Evolutionary conservation across 2,113 vertebrate genomes (phyloP), one percentile per base, ranked within the genome.

Genomic region (Cyprinus carpio): DNA sequence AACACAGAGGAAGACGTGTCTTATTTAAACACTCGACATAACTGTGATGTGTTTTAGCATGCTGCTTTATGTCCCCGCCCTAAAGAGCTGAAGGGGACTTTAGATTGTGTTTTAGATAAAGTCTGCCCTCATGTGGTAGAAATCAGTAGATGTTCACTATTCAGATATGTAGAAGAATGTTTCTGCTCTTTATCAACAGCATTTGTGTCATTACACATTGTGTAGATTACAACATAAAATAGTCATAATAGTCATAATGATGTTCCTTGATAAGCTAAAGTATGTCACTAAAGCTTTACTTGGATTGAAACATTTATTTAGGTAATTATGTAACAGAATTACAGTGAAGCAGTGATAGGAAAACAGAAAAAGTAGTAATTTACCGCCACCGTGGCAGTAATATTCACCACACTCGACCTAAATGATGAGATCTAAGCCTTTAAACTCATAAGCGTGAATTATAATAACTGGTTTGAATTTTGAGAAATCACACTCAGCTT

Each of bases 61-160:
- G 16, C 40, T 65, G 25, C 27, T 4, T 29, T 20, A 29, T 12
- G 8, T 25, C n/a, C 60, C 58, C 29, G n/a, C 78, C 60, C 37
- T 27, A 65, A 27, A 11, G 4, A 16, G 31, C 34, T 46, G 56
- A 25, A 43, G 13, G 3, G 23, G 56, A 64, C 7, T 64, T 18
- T 10, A 25, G 20, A 2, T 2, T 25, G 54, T 31, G 6, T 67
- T 34, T 34, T 34, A 20, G 29, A 34, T 4, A 12, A 23, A 43
- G 1, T 43, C 67, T 84, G 71, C 74, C 86, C 83, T 85, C 85
- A 62, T 31, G 79, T 86, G 72, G 29, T 69, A 25, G 37, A 86
- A 8, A 67, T 51, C 9, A 20, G 9, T 23, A 75, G 25, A 85
- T 34, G 31, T 64, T 37, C 23, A 49, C 15, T 43, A 34, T 34